Percentiles rank a stretch among this genome's conserved stretches.
phyloP scores from a whole-genome alignment of 1,140 invertebrate species.

The Probaryconus sp. region DNA sequence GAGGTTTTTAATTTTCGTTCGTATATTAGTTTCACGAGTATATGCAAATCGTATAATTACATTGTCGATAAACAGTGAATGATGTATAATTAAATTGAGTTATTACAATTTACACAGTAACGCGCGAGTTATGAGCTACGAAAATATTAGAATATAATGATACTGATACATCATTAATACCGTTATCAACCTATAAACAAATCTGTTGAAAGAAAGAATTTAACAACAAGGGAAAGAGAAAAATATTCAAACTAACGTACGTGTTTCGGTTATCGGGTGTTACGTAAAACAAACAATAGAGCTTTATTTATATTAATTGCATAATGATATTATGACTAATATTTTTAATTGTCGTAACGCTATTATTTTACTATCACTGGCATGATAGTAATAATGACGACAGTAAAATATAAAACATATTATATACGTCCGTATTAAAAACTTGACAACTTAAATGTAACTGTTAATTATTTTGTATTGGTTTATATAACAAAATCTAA shows the following conservation, averaged over 20 bases:
- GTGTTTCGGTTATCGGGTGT: conserved; percentile 42
- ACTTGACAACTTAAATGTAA: too few species aligned
- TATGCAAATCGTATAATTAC: conserved; percentile 35
- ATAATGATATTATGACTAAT: conserved; percentile 23
- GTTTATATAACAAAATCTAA: too few species aligned
- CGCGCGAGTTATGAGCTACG: conserved; percentile 22
- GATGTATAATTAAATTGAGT: conserved; percentile 48
- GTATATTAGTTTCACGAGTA: too few species aligned
- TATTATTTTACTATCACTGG: too few species aligned
- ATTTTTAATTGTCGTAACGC: too few species aligned
- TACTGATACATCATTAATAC: conserved; percentile 25
- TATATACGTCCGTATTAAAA: too few species aligned
- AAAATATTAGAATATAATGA: conserved; percentile 22
- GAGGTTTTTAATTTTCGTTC: conserved; percentile 23
- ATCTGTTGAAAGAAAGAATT: conserved; percentile 23
- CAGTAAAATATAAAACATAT: too few species aligned
- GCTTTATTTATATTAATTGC: conserved; percentile 30
- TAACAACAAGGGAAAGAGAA: conserved; percentile 1
- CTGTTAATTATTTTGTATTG: too few species aligned
- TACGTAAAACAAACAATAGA: conserved; percentile 45
- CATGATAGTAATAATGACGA: too few species aligned
- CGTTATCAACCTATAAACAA: conserved; percentile 46
- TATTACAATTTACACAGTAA: too few species aligned
- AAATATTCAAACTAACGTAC: conserved; percentile 2
- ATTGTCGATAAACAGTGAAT: conserved; percentile 27